These are phyloP conservation scores for Urocolius indicus DNA, from an alignment of 2,113 vertebrate species.

Conservation along the genomic window DNA sequence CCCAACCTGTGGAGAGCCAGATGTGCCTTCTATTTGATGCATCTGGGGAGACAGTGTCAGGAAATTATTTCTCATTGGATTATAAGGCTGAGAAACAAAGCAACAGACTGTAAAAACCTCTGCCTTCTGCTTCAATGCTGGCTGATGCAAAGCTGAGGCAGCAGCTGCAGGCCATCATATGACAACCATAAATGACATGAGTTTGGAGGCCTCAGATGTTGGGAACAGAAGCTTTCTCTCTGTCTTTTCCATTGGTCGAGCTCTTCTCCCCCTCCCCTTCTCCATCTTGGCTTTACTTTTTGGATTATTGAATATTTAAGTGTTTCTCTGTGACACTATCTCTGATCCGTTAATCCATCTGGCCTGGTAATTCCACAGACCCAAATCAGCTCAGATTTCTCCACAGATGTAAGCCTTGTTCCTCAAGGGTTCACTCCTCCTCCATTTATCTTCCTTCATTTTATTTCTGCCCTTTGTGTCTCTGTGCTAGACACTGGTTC, in stretches of 20 bases:
- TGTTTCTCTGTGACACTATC: constrained; percentile 67
- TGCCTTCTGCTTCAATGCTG: constrained; percentile 28
- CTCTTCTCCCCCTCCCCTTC: background rate
- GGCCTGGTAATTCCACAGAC: constrained; percentile 70
- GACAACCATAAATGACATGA: background rate
- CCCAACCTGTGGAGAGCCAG: background rate
- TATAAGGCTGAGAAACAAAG: constrained; percentile 17
- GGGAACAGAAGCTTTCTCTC: background rate
- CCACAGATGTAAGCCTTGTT: constrained; percentile 60
- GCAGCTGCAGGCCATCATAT: background rate
- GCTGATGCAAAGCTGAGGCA: background rate
- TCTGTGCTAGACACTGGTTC: constrained; percentile 63
- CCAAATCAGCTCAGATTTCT: constrained; percentile 72
- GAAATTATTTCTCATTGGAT: constrained; percentile 33
- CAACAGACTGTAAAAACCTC: background rate
- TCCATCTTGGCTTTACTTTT: constrained; percentile 43
- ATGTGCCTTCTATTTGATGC: background rate
- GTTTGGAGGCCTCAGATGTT: background rate
- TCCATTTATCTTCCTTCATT: constrained; percentile 51
- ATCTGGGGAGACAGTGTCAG: background rate
- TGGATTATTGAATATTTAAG: constrained; percentile 69
- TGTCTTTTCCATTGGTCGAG: background rate
- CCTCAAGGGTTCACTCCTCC: constrained; percentile 56
- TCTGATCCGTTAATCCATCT: constrained; percentile 74
- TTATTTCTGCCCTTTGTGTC: constrained; percentile 55